Evolutionary conservation across 2,888 invertebrate species (phyloP).

Genomic region (Lithophane socia): DNA sequence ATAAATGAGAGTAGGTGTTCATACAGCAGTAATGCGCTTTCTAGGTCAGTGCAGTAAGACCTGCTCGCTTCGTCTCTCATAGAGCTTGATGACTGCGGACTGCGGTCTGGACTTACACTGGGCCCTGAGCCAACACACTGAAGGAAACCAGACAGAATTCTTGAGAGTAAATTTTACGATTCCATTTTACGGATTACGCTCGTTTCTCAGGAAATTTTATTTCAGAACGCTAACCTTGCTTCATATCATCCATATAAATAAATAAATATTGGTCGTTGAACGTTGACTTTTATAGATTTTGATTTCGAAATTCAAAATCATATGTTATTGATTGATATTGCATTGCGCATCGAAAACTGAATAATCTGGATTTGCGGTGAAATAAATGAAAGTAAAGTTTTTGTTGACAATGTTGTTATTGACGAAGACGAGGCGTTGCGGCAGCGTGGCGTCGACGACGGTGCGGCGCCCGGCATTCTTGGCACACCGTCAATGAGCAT

Average conservation of each 20-base stretch:
- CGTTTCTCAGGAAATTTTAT: slow-evolving; percentile 44
- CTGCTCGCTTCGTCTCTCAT: slow-evolving; percentile 70
- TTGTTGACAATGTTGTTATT: slow-evolving; percentile 59
- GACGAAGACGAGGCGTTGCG: slow-evolving; percentile 33
- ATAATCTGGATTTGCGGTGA: neutral
- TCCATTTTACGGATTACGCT: slow-evolving; percentile 56
- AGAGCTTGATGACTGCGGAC: slow-evolving; percentile 73
- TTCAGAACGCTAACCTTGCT: slow-evolving; percentile 32
- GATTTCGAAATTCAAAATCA: slow-evolving; percentile 5
- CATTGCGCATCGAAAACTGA: slow-evolving; percentile 3
- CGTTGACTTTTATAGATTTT: slow-evolving; percentile 25
- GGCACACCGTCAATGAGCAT: slow-evolving; percentile 71
- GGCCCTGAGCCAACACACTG: slow-evolving; percentile 77
- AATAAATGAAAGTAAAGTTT: slow-evolving; percentile 30
- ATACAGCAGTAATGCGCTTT: slow-evolving; percentile 73
- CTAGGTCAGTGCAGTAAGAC: slow-evolving; percentile 78
- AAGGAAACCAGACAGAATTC: slow-evolving; percentile 71
- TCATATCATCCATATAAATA: slow-evolving; percentile 22
- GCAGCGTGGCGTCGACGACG: slow-evolving; percentile 33
- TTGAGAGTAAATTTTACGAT: slow-evolving; percentile 60
- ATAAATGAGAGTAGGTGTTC: slow-evolving; percentile 60
- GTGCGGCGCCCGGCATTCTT: slow-evolving; percentile 64
- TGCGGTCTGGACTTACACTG: slow-evolving; percentile 73
- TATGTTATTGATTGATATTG: slow-evolving; percentile 3
- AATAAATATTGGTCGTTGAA: slow-evolving; percentile 35